These are phyloP conservation scores for Cebidichthys violaceus DNA, from an alignment of 2,113 vertebrate species.

Conservation along the genomic window DNA sequence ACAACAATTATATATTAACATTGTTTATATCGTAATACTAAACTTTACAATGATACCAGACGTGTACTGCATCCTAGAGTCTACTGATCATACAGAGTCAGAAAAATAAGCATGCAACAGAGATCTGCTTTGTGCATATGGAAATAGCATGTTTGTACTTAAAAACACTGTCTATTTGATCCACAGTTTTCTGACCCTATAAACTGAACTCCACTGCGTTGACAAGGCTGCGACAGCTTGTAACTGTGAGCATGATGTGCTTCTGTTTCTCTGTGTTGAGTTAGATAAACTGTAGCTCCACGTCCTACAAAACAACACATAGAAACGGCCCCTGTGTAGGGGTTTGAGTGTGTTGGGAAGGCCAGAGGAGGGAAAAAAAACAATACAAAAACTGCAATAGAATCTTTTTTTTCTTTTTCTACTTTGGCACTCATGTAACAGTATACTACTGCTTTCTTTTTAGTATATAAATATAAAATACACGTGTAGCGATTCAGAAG, in stretches of 20 bases:
- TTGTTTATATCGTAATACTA: conserved; percentile 76
- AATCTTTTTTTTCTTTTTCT: conserved; percentile 66
- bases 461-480: conserved; percentile 77
- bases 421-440: conserved; percentile 83
- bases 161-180: conserved; percentile 54
- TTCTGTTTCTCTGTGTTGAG: conserved; percentile 31
- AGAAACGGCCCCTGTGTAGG: conserved; percentile 37
- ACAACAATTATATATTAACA: conserved; percentile 74
- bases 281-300: conserved; percentile 36
- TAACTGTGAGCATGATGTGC: conserved; percentile 33
- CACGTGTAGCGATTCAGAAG: conserved; percentile 70
- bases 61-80: conserved; percentile 74
- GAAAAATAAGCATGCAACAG: conserved; percentile 79
- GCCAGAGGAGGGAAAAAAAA: conserved; percentile 9
- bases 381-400: conserved; percentile 50
- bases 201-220: neutral
- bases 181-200: conserved; percentile 60
- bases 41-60: conserved; percentile 76
- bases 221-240: conserved; percentile 31
- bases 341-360: conserved; percentile 44
- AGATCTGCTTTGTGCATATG: conserved; percentile 79
- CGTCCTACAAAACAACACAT: conserved; percentile 56
- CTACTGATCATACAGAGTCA: conserved; percentile 75
- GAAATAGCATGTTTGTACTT: conserved; percentile 67
- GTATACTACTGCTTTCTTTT: conserved; percentile 63